Percentiles rank a stretch among this genome's conserved stretches.
Evolutionary conservation across 2,888 invertebrate genomes (phyloP).

Genomic region (Petrophora chlorosata): DNA sequence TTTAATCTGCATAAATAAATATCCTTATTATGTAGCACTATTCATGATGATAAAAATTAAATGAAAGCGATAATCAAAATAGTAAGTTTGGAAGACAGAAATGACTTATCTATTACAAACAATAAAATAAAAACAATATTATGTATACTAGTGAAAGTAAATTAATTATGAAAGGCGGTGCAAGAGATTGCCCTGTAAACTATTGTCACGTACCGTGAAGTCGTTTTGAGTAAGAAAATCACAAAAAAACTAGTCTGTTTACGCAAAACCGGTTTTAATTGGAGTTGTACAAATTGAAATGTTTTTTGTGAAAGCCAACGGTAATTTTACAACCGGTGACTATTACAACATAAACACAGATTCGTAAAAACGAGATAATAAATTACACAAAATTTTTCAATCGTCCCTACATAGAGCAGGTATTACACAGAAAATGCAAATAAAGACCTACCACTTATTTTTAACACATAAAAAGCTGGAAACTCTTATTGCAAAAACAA

Average conservation of each 20-base stretch:
- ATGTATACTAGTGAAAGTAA: constrained; percentile 48
- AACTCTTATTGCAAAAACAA: too few species aligned
- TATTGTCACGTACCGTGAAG: constrained; percentile 54
- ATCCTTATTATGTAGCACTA: neutral
- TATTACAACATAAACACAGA: too few species aligned
- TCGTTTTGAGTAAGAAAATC: constrained; percentile 40
- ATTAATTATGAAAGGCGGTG: constrained; percentile 36
- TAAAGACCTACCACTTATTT: too few species aligned
- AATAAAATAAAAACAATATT: constrained; percentile 11
- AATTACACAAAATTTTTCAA: too few species aligned
- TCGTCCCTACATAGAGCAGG: too few species aligned
- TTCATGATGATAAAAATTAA: neutral
- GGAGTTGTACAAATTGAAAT: constrained; percentile 22
- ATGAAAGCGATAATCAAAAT: too few species aligned
- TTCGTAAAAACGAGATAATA: too few species aligned
- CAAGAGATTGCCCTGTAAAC: constrained; percentile 39
- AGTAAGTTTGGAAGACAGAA: too few species aligned
- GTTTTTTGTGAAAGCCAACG: constrained; percentile 22
- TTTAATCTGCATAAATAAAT: too few species aligned
- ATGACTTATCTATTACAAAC: too few species aligned
- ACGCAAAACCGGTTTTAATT: constrained; percentile 35
- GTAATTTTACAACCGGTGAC: neutral
- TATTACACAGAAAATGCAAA: too few species aligned
- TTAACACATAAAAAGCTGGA: too few species aligned
- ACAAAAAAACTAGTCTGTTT: constrained; percentile 35